These are phyloP conservation scores for Hirtodrosophila duncani DNA, from an alignment of 2,888 invertebrate species.

Conservation along the genomic window DNA sequence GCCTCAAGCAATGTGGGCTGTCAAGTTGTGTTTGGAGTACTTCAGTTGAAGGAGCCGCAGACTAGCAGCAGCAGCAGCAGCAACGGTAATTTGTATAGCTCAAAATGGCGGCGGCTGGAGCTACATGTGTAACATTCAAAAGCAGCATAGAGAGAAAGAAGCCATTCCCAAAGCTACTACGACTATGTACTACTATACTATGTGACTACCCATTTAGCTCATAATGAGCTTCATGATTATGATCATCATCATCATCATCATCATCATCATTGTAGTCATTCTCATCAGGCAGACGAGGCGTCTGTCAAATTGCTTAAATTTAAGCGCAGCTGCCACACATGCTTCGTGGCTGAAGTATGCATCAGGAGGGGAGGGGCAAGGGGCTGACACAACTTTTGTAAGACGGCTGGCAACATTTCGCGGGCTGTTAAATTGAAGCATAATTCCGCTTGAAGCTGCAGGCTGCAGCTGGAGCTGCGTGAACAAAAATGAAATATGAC, in stretches of 20 bases:
- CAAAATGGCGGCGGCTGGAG: constrained; percentile 30
- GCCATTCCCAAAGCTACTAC: not conserved
- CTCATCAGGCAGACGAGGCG: constrained; percentile 35
- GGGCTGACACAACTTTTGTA: not conserved
- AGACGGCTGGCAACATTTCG: constrained; percentile 48
- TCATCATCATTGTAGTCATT: constrained; percentile 14
- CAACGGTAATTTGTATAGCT: constrained; percentile 39
- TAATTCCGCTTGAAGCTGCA: constrained; percentile 45
- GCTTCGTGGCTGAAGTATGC: not conserved
- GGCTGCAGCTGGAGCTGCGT: constrained; percentile 19
- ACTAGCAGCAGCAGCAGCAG: too few relatives aligned
- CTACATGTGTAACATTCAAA: constrained; percentile 45
- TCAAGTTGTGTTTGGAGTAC: constrained; percentile 29
- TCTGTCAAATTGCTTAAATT: constrained; percentile 62
- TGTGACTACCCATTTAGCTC: constrained; percentile 31
- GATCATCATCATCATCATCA: constrained; percentile 34
- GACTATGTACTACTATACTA: constrained; percentile 21
- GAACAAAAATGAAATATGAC: constrained; percentile 55
- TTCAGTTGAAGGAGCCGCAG: constrained; percentile 22
- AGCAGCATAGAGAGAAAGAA: constrained; percentile 2
- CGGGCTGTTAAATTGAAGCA: constrained; percentile 66
- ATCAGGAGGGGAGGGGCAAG: not conserved
- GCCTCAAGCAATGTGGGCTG: constrained; percentile 46
- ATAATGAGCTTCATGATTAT: constrained; percentile 47
- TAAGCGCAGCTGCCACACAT: constrained; percentile 31